Evolutionary conservation across 2,888 invertebrate genomes (phyloP).

Genomic region (Patella depressa): DNA sequence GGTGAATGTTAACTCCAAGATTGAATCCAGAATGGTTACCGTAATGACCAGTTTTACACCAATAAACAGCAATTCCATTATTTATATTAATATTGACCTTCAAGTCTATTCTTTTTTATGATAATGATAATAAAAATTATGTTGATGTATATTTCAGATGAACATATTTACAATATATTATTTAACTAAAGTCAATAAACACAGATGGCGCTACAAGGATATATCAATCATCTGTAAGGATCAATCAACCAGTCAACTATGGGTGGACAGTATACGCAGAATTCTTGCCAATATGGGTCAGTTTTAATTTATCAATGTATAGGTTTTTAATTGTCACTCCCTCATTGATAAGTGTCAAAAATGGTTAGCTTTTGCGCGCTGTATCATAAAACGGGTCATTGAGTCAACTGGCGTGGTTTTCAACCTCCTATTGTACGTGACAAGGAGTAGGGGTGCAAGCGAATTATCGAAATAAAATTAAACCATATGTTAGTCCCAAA

Average conservation of each 20-base stretch:
- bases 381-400: too few relatives aligned
- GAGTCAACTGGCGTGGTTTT: too few relatives aligned
- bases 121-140: slow-evolving; percentile 7
- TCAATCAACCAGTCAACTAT: slow-evolving; percentile 64
- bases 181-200: slow-evolving; percentile 52
- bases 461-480: too few relatives aligned
- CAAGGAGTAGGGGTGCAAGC: too few relatives aligned
- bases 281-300: slow-evolving; percentile 64
- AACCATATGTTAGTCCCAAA: too few relatives aligned
- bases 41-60: neutral
- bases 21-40: neutral
- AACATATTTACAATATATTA: slow-evolving; percentile 58
- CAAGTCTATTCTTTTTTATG: neutral
- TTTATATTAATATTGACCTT: neutral
- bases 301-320: neutral
- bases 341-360: too few relatives aligned
- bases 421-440: too few relatives aligned
- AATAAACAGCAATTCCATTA: neutral
- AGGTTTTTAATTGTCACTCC: too few relatives aligned
- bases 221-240: slow-evolving; percentile 61
- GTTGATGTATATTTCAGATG: slow-evolving; percentile 34
- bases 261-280: slow-evolving; percentile 64
- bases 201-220: slow-evolving; percentile 62
- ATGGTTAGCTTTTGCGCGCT: too few relatives aligned
- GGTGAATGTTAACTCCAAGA: neutral